These are phyloP conservation scores for Ooceraea biroi DNA, from an alignment of 1,140 invertebrate genomes.

Conservation along the genomic window DNA sequence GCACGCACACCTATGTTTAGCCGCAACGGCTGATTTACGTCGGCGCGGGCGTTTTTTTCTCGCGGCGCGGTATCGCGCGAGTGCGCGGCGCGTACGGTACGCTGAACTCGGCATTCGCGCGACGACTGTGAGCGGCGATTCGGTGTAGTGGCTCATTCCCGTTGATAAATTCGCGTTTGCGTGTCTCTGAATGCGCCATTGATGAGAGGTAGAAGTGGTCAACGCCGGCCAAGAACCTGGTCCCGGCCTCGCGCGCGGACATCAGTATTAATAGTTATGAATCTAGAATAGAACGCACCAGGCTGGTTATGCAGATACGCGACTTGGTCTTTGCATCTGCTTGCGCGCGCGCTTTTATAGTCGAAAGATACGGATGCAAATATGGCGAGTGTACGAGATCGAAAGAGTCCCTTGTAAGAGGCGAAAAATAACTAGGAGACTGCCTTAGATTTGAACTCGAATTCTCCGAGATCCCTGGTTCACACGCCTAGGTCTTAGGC, in stretches of 20 bases:
- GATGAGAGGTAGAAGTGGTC: slow-evolving; percentile 80
- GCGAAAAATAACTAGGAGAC: too few species aligned
- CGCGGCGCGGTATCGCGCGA: background rate
- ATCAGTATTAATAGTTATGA: slow-evolving; percentile 86
- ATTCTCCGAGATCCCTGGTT: too few species aligned
- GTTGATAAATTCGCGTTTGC: slow-evolving; percentile 84
- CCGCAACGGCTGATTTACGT: slow-evolving; percentile 27
- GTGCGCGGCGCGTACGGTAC: background rate
- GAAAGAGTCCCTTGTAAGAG: slow-evolving; percentile 42
- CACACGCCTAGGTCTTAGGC: too few species aligned
- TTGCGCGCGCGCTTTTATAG: slow-evolving; percentile 68
- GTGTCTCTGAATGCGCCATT: slow-evolving; percentile 84
- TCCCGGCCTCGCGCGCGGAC: slow-evolving; percentile 77
- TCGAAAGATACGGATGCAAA: slow-evolving; percentile 74
- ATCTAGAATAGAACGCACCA: slow-evolving; percentile 84
- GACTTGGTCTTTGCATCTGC: slow-evolving; percentile 55
- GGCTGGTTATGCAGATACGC: slow-evolving; percentile 73
- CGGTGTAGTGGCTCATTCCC: slow-evolving; percentile 76
- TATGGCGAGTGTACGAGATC: slow-evolving; percentile 58
- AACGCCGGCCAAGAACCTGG: slow-evolving; percentile 78
- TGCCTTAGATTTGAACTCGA: too few species aligned
- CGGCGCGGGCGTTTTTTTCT: slow-evolving; percentile 2
- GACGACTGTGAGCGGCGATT: slow-evolving; percentile 35
- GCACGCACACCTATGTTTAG: slow-evolving; percentile 7
- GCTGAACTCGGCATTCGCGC: slow-evolving; percentile 5